These are phyloP conservation scores for Pinna nobilis DNA, from an alignment of 1,140 invertebrate species.

Conservation along the genomic window DNA sequence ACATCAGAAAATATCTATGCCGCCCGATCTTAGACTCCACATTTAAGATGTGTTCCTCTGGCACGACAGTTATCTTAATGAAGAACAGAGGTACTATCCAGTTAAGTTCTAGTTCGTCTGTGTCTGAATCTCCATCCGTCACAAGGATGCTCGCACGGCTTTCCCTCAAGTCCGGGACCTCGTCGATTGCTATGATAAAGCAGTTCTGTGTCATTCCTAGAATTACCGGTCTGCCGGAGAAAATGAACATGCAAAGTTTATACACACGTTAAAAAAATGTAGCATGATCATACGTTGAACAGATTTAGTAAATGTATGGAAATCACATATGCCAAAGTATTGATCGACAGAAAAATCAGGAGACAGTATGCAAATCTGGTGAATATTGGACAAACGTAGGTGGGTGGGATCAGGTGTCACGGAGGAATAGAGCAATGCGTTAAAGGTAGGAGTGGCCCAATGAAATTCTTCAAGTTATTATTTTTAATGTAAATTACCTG, in stretches of 20 bases:
- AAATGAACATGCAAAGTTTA: too few species aligned
- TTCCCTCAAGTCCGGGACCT: background rate
- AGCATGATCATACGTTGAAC: too few species aligned
- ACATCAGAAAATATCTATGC: conserved; percentile 8
- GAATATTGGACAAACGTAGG: too few species aligned
- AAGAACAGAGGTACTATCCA: conserved; percentile 6
- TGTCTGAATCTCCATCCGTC: background rate
- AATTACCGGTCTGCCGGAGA: background rate
- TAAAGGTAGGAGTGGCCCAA: too few species aligned
- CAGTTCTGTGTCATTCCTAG: conserved; percentile 2
- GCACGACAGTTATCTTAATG: background rate
- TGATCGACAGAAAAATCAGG: background rate
- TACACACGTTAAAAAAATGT: too few species aligned
- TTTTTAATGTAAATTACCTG: conserved; percentile 2
- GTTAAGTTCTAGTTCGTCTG: background rate
- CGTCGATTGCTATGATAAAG: conserved; percentile 11
- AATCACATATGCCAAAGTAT: too few species aligned
- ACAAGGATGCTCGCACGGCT: conserved; percentile 1
- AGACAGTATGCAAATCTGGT: background rate
- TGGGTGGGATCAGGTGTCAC: too few species aligned
- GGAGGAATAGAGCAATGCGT: too few species aligned
- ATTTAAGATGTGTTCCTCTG: background rate
- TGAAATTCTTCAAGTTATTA: too few species aligned
- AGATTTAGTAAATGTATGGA: too few species aligned
- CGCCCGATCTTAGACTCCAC: background rate